Evolutionary conservation across 2,113 vertebrate genomes (phyloP).

Genomic region (Campylomormyrus numenius): DNA sequence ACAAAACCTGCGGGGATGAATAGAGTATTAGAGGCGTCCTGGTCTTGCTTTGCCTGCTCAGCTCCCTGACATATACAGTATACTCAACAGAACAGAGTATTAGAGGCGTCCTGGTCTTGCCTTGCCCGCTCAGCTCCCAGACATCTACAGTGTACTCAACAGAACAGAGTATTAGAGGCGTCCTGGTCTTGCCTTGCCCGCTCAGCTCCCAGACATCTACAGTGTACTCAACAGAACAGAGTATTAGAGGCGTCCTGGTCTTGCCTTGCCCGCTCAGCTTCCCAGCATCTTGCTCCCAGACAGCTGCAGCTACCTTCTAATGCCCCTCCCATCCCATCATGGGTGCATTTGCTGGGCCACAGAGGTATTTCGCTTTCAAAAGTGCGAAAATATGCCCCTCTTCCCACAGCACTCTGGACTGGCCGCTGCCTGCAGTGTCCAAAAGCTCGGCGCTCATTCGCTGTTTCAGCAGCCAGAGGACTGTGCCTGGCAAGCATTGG

Average conservation of each 20-base stretch:
- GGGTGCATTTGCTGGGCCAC: neutral
- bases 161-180: too few relatives aligned
- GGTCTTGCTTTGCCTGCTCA: too few relatives aligned
- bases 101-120: too few relatives aligned
- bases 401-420: neutral
- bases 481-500: neutral
- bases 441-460: neutral
- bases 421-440: neutral
- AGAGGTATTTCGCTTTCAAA: neutral
- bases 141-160: too few relatives aligned
- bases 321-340: neutral
- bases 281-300: neutral
- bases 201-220: too few relatives aligned
- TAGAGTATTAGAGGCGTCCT: too few relatives aligned
- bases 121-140: too few relatives aligned
- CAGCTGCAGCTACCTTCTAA: neutral
- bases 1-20: neutral
- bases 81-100: too few relatives aligned
- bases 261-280: neutral
- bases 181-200: too few relatives aligned
- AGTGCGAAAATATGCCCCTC: neutral
- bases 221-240: too few relatives aligned
- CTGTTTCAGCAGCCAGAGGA: neutral
- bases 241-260: too few relatives aligned
- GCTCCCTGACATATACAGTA: too few relatives aligned